Base-by-base conservation (phyloP, 2,888 invertebrate genomes). In the Chesias legatella region DNA sequence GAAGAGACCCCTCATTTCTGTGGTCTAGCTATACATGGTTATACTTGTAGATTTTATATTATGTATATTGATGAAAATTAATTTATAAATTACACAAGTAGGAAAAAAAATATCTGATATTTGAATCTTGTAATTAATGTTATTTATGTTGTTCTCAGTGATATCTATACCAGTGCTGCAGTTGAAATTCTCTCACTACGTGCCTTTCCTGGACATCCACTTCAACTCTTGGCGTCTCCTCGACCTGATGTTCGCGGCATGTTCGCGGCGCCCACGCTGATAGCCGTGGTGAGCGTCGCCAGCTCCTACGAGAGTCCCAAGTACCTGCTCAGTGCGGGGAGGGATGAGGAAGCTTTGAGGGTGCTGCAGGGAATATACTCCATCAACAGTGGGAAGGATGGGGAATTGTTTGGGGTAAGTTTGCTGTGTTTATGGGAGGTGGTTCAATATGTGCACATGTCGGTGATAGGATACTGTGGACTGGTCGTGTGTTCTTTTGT, bases 221-320 rank as follows among this genome's bases (percentile, higher is more conserved):
- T 90, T 92, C 57, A 90, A 91, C 55, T 92, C 94, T 6, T 96
- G 96, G 95, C 88, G 95, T 6, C 60, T 94, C 1, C 90, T 94
- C 47, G 76, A 93, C 9, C 73, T 93, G 0, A 63, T 92, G 0
- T 91, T 92, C 55, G 89, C 91, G 0, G 10, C 92, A 63, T 92
- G 0, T 91, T 92, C 55, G 89, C 91, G 0, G 10, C 92, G 0
- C 91, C 95, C 0, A 90, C 91, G 43, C 62, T 92, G 0, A 13
- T 92, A 0, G 90, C 92, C 0, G 90, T 92, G 0, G 7, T 91
- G 0, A 88, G 90, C 0, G 71, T 92, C 0, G 68, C 79, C 0
- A 79, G 71, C 21, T 78, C 91, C 6, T 93, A 93, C 0, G 95
- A 95, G 71, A 95, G 94, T 50, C 95, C 95, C 0, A 94, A 94